Conservation (phyloP, 2,888 invertebrate genomes). For the Molorchus minor region DNA sequence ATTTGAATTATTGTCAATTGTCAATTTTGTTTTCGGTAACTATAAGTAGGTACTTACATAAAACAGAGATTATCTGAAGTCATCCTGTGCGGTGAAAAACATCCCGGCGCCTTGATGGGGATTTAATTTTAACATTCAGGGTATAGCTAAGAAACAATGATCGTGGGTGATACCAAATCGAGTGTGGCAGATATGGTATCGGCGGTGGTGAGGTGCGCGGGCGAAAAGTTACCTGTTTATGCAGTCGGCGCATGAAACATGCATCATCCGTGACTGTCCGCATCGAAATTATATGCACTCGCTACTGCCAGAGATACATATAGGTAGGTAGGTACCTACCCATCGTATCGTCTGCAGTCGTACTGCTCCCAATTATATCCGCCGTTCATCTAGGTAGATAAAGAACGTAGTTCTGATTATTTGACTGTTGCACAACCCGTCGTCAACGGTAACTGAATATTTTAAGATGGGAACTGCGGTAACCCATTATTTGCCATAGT, state of each 20-base stretch:
- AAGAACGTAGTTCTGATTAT: conserved; percentile 36
- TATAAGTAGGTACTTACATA: too few species aligned
- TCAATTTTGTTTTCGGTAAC: too few species aligned
- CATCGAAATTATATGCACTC: conserved; percentile 47
- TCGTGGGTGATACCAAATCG: conserved; percentile 26
- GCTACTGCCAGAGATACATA: conserved; percentile 47
- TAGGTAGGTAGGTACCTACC: too few species aligned
- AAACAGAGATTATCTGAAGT: too few species aligned
- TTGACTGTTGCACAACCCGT: conserved; percentile 37
- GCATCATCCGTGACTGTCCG: conserved; percentile 47
- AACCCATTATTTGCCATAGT: conserved; percentile 9
- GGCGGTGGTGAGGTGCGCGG: conserved; percentile 27
- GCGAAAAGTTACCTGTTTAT: conserved; percentile 31
- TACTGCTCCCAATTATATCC: conserved; percentile 34
- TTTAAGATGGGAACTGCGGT: conserved; percentile 14
- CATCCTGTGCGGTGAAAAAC: too few species aligned
- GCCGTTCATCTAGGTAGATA: conserved; percentile 35
- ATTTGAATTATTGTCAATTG: too few species aligned
- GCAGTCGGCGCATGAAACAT: conserved; percentile 41
- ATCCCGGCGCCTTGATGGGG: too few species aligned
- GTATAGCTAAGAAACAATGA: too few species aligned
- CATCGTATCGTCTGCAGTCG: conserved; percentile 33
- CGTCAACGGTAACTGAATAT: conserved; percentile 28
- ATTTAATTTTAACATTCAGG: too few species aligned
- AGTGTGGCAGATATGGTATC: conserved; percentile 20